A percentile compares a stretch with the other conserved stretches of the same genome.
phyloP scores from a whole-genome alignment of 2,888 invertebrate species.

The Barypeithes pellucidus region DNA sequence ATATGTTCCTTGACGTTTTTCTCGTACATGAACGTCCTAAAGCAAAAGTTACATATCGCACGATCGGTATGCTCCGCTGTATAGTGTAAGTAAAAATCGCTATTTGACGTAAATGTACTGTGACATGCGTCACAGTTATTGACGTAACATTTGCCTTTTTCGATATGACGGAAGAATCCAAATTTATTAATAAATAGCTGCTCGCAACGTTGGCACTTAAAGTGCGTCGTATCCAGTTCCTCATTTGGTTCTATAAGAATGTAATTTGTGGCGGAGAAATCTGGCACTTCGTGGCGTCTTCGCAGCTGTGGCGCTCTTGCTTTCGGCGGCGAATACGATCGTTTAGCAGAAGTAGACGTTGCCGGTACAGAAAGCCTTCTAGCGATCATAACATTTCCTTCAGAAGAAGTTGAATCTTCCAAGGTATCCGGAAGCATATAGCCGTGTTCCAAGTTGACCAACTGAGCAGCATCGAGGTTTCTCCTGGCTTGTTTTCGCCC shows the following conservation, averaged over 20 bases:
- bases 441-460: constrained; percentile 68
- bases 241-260: constrained; percentile 64
- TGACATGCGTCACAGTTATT: constrained; percentile 69
- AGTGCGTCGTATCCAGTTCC: constrained; percentile 67
- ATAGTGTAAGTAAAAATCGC: constrained; percentile 68
- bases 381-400: constrained; percentile 47
- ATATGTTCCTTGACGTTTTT: constrained; percentile 70
- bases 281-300: constrained; percentile 66
- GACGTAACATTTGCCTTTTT: constrained; percentile 69
- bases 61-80: constrained; percentile 66
- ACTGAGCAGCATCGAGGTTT: constrained; percentile 53
- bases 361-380: constrained; percentile 48
- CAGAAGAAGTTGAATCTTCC: constrained; percentile 20
- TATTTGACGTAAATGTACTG: constrained; percentile 65
- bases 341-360: constrained; percentile 48
- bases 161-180: constrained; percentile 68
- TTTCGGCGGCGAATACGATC: constrained; percentile 53
- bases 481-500: constrained; percentile 34
- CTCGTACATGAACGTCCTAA: constrained; percentile 70
- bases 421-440: constrained; percentile 64
- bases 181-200: constrained; percentile 69
- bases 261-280: constrained; percentile 67
- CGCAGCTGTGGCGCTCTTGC: constrained; percentile 61
- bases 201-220: constrained; percentile 68
- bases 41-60: constrained; percentile 69